Base-by-base conservation (phyloP, 2,888 invertebrate genomes). In the Trissoscelio sp. region DNA sequence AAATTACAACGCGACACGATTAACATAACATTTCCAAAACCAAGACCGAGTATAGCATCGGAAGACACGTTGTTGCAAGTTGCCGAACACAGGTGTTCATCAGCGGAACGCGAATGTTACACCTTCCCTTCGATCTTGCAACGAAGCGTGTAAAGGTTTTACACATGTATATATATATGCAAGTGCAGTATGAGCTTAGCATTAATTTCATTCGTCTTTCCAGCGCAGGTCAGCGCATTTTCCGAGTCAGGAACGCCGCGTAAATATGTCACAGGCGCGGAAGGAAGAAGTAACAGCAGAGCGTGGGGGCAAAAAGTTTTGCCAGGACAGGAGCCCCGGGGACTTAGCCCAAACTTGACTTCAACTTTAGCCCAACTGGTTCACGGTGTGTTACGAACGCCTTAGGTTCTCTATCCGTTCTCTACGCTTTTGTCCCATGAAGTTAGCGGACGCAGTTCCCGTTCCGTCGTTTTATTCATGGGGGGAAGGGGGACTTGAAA, bases 171-270 rank as follows among this genome's bases (percentile, higher is more conserved):
- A n/a, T n/a, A n/a, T n/a, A n/a, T n/a, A n/a, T n/a, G n/a, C n/a
- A n/a, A n/a, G 81, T 69, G 78, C 64, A 57, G 58, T 73, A 64
- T 67, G 73, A 69, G 75, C 75, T 80, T 75, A 80, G 72, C 72
- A 72, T 77, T 81, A 81, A 81, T 81, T 81, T 72, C 81, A 81
- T 81, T 81, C 60, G 72, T 77, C 81, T 77, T 77, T 72, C 72
- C 20, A 31, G 66, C 72, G 48, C 75, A 67, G 60, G 67, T 57
- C 77, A 77, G 55, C 39, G 72, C 66, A 81, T 81, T 81, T 81
- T 81, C 81, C 81, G 77, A 77, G 66, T 77, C 81, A 67, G 77
- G 67, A 58, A 62, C 77, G 81, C 66, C 74, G 74, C 75, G 74
- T 80, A 80, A 80, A 80, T 80, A 80, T 80, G 80, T 72, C 72